Conservation (phyloP, 2,888 invertebrate species). For the Oscheius onirici region DNA sequence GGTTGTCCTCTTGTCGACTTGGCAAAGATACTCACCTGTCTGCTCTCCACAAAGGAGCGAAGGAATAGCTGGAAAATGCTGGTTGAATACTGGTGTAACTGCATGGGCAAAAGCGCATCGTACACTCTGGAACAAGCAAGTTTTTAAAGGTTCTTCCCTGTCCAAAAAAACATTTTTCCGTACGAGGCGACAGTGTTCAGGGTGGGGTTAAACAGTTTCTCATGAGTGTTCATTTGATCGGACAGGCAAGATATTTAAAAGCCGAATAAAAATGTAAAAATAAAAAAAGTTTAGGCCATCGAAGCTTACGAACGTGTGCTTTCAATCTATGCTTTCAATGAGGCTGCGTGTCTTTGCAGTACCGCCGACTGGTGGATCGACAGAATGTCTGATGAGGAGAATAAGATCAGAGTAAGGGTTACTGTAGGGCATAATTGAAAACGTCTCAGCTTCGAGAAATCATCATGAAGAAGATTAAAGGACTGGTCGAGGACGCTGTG, state of each 20-base stretch:
- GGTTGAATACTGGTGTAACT: not conserved
- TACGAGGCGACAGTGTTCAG: too few relatives aligned
- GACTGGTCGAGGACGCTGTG: constrained; percentile 18
- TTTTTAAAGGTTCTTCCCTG: too few relatives aligned
- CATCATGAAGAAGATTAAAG: constrained; percentile 1
- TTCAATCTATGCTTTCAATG: constrained; percentile 11
- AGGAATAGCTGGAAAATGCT: not conserved
- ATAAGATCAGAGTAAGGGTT: not conserved
- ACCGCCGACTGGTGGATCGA: constrained; percentile 10
- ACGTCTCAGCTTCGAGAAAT: constrained; percentile 20
- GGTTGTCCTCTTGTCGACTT: constrained; percentile 16
- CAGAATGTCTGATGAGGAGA: not conserved
- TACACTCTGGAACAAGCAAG: constrained; percentile 12
- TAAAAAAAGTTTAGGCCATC: not conserved
- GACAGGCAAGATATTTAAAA: too few relatives aligned
- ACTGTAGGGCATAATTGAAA: not conserved
- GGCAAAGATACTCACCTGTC: constrained; percentile 9
- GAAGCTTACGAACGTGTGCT: constrained; percentile 20
- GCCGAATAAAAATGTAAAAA: too few relatives aligned
- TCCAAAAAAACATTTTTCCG: too few relatives aligned
- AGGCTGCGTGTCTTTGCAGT: constrained; percentile 1
- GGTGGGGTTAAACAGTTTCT: too few relatives aligned
- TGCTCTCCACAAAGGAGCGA: not conserved
- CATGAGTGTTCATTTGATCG: too few relatives aligned
- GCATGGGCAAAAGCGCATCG: not conserved